Evolutionary conservation across 2,888 invertebrate species (phyloP), one percentile per base, ranked within the genome.

Genomic region (Chelonus formosanus): DNA sequence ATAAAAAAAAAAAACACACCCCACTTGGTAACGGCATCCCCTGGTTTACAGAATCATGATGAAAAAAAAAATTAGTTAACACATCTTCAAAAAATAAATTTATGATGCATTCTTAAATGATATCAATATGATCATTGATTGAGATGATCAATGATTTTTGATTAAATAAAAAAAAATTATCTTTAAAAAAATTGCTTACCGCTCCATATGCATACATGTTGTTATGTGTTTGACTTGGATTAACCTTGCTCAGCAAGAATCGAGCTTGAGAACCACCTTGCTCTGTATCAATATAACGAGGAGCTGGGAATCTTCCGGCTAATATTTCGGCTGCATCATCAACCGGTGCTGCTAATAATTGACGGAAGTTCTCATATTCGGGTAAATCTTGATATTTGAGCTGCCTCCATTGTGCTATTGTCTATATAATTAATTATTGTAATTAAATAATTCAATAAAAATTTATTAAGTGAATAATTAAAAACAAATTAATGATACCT

Each of bases 181-280:
- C 20, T 1, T 20, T 20, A 20, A 20, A 20, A 20, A 20, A 10
- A 34, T 4, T 72, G 90, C 92, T 91, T 86, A 93, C 94, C 89
- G 94, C 94, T 78, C 94, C 95, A 85, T 96, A 97, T 50, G 95
- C 93, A 85, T 96, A 97, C 95, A 95, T 96, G 85, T 98, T 98
- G 88, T 99, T 99, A 86, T 99, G 99, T 20, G 99, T 99, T 85
- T 97, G 95, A 77, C 98, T 98, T n/a, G 99, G 99, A 86, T 99
- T 99, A 67, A 99, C 99, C 89, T 99, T 98, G 31, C 97, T 97
- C 63, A 99, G 86, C 75, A 99, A 88, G 87, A 99, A 99, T 73
- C 99, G 91, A 8, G 99, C 98, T 90, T 99, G 98, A 1, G 98
- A 98, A 7, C 98, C 98, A n/a, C 97, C 98, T 79, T 98, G 96